Evolutionary conservation across 1,140 invertebrate genomes (phyloP), one percentile per base, ranked within the genome.

Genomic region (Yoshiicerus persimilis): DNA sequence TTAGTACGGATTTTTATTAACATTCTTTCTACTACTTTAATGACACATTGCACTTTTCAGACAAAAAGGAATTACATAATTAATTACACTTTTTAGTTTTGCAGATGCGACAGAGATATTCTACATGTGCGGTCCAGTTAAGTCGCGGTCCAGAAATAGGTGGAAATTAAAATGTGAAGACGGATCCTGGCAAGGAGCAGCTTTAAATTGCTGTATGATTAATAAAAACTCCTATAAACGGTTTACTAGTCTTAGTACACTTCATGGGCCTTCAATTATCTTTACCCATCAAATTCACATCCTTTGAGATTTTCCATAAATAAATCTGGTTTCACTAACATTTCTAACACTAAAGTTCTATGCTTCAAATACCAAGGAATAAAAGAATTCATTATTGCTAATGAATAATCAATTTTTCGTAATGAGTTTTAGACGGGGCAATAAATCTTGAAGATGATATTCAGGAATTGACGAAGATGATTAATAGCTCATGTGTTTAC

Each of bases 91-190:
- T 27, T 70, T 30, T 84, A 93, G 94, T 41, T 96, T 96, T 91
- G 95, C 96, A 9, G 95, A 96, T 91, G 96, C 96, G 2, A 96
- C 96, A 0, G 96, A 96, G 92, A 95, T 97, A 20, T 95, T 95
- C 1, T 97, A 96, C 92, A 95, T 95, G 89, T 97, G 96, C 91
- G 96, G 96, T 41, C 95, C 95, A 1, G 95, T 95, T 87, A 95
- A 91, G 62, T 56, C 89, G 4, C 87, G 88, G 32, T 36, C 75
- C 1, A 88, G 83, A 80, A 90, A 92, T 77, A 86, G 89, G 3
- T 91, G 90, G 90, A 90, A 89, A 62, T 41, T 86, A 11, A 70
- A 64, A 27, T 97, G 96, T 91, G 96, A 96, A 91, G 95, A 97
- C 91, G 96, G 96, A 1, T 94, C 94, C 87, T 97, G 96, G 96